A percentile compares a stretch with the other conserved stretches of the same genome.
These are phyloP conservation scores for Aricia artaxerxes DNA, from an alignment of 2,888 invertebrate species.

Conservation along the genomic window DNA sequence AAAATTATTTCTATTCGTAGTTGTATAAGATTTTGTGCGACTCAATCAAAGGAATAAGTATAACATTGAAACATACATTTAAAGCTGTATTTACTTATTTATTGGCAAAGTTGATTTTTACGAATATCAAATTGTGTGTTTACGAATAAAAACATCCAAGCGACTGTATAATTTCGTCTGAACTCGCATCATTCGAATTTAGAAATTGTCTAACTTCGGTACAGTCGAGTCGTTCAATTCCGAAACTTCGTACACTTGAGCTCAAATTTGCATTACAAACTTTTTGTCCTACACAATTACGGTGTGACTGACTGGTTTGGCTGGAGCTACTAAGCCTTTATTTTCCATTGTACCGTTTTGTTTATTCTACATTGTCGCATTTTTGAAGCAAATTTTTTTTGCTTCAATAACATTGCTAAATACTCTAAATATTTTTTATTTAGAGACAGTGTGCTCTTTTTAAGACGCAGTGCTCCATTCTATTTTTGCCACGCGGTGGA, in stretches of 20 bases:
- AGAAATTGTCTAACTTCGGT: slow-evolving; percentile 31
- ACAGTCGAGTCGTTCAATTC: slow-evolving; percentile 26
- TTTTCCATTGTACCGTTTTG: background rate
- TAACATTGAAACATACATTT: background rate
- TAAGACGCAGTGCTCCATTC: too few species aligned
- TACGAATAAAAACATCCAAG: slow-evolving; percentile 15
- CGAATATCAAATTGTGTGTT: background rate
- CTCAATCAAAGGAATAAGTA: background rate
- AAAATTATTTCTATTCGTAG: background rate
- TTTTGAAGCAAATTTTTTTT: background rate
- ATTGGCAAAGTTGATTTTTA: background rate
- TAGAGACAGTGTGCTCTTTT: too few species aligned
- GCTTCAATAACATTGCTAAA: background rate
- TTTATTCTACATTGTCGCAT: background rate
- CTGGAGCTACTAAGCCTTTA: slow-evolving; percentile 1
- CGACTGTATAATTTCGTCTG: slow-evolving; percentile 15
- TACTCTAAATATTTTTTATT: too few species aligned
- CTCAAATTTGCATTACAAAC: slow-evolving; percentile 32
- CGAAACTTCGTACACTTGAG: slow-evolving; percentile 30
- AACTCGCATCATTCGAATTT: slow-evolving; percentile 31
- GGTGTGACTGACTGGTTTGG: slow-evolving; percentile 1
- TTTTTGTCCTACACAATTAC: slow-evolving; percentile 32
- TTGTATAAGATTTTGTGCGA: background rate
- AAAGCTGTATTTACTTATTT: background rate
- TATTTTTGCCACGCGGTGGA: too few species aligned